Conservation (phyloP, 2,113 vertebrate species). For the Crotalus horridus region DNA sequence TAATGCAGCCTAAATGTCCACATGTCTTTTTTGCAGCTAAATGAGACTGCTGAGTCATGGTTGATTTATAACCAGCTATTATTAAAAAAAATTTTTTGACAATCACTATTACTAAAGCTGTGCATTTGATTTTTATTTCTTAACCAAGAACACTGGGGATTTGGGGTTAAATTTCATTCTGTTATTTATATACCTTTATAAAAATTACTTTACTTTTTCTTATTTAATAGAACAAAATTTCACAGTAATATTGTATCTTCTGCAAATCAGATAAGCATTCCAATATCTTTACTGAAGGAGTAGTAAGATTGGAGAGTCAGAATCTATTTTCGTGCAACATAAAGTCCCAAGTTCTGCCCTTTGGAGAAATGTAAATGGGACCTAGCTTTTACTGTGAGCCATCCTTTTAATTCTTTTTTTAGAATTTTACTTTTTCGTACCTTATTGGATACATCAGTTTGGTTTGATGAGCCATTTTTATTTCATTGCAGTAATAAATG, state of each 20-base stretch:
- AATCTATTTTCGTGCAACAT: background rate
- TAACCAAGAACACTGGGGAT: background rate
- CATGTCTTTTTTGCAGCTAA: background rate
- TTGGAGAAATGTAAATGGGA: background rate
- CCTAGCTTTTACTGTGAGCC: background rate
- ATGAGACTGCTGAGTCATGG: background rate
- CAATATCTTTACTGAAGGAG: background rate
- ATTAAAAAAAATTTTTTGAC: background rate
- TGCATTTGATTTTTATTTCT: background rate
- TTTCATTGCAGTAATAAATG: background rate
- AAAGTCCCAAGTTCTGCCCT: background rate
- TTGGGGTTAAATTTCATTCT: background rate
- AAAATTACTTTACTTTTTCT: background rate
- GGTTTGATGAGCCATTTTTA: background rate
- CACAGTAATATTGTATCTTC: background rate
- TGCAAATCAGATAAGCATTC: background rate
- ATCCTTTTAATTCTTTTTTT: background rate
- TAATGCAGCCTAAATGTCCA: background rate
- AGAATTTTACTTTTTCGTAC: background rate
- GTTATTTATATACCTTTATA: background rate
- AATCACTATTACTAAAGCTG: background rate
- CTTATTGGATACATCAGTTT: background rate
- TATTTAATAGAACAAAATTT: background rate
- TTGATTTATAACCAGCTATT: background rate
- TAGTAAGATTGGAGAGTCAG: background rate